Base-by-base conservation (phyloP, 2,797 vertebrate species). In the Jordanella pulchra region DNA sequence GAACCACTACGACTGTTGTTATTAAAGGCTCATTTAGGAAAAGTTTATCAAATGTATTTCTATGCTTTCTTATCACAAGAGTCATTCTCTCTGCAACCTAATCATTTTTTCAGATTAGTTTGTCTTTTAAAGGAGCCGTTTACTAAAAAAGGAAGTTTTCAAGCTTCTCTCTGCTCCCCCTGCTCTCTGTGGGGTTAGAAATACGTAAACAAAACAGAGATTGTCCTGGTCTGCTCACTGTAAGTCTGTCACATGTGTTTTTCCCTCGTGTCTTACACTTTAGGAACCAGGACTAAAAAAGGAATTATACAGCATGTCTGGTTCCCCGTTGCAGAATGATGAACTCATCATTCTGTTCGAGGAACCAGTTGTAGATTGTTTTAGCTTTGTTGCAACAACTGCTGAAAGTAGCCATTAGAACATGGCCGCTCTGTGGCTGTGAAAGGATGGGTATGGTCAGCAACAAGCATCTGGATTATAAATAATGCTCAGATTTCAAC, bases 91-190 rank as follows among this genome's bases (percentile, higher is more conserved):
- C 66, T 58, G 54, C 23, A 25, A 51, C 61, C 28, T 47, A 51
- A 73, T 75, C 50, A 48, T 69, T 76, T 74, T n/a, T 78, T 72
- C 80, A 79, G 77, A 78, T 71, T 73, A 87, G 88, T 76, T 80
- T 84, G 85, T 64, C 11, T 64, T 64, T 63, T 89, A 84, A 88
- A 78, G 77, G 89, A 89, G 87, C 86, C 88, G 89, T 85, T 92
- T 91, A 82, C 86, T 80, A 85, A 92, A 89, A 91, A 86, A 92
- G 87, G 87, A 90, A 88, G 81, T 83, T 65, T 74, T 82, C 69
- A 61, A 50, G 71, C 60, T 67, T 58, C 78, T 72, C 69, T 80
- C 76, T 28, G 35, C 79, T 81, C 85, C 74, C 80, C 53, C 80
- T 77, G 53, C 84, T 65, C 63, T 84, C 80, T 68, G 69, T 67